A percentile compares a stretch with the other conserved stretches of the same genome.
phyloP scores from a whole-genome alignment of 2,113 vertebrate species.

The Phocoena sinus region DNA sequence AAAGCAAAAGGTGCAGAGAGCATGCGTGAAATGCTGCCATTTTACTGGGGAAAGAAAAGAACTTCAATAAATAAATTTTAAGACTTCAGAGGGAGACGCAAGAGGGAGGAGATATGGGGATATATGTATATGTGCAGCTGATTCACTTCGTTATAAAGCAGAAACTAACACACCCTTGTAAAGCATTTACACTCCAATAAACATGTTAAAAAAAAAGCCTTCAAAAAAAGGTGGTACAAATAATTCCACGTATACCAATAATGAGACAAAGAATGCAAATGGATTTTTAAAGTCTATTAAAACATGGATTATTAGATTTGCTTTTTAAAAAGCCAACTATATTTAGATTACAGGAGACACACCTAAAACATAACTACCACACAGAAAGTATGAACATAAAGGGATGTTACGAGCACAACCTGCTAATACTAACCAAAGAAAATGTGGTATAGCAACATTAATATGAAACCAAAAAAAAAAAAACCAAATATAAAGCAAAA shows the following conservation, averaged over 20 bases:
- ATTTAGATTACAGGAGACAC: background rate
- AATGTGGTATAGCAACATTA: background rate
- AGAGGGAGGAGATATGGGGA: too few species aligned
- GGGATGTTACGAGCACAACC: background rate
- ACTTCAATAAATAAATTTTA: background rate
- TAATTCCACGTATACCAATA: background rate
- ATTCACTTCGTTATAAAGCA: too few species aligned
- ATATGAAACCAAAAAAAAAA: background rate
- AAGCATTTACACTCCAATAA: too few species aligned
- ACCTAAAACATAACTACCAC: background rate
- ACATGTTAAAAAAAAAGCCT: background rate
- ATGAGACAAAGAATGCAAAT: background rate
- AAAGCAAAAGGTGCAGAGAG: background rate
- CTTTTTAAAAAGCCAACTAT: background rate
- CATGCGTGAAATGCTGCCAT: background rate
- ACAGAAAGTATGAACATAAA: background rate
- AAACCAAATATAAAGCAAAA: background rate
- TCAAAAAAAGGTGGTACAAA: background rate
- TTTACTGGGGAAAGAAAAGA: background rate
- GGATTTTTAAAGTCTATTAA: background rate
- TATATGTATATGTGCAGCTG: too few species aligned
- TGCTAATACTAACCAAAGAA: background rate
- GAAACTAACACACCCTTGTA: too few species aligned
- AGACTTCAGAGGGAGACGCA: background rate
- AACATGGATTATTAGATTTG: background rate